Evolutionary conservation across 2,888 invertebrate species (phyloP).

Genomic region (Limenitis camilla): DNA sequence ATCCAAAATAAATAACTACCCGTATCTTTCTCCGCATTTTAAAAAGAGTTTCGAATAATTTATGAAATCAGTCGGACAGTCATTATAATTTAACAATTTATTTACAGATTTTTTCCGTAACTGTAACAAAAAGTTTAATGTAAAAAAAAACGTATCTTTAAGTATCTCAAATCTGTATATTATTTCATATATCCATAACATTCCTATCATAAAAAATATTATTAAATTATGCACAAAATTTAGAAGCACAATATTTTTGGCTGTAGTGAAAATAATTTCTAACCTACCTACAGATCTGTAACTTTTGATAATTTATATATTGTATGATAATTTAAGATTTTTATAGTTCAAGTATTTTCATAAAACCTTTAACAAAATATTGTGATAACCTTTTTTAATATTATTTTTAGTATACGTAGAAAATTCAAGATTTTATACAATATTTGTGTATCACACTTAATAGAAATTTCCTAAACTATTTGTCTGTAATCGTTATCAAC

Average conservation of each 20-base stretch:
- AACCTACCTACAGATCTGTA: conserved; percentile 6
- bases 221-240: conserved; percentile 19
- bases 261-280: conserved; percentile 7
- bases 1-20: too few species aligned
- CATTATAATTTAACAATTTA: too few species aligned
- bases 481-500: background rate
- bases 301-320: conserved; percentile 15
- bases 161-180: too few species aligned
- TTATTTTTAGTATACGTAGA: conserved; percentile 12
- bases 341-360: conserved; percentile 11
- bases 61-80: too few species aligned
- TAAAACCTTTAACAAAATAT: conserved; percentile 8
- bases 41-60: too few species aligned
- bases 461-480: too few species aligned
- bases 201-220: background rate
- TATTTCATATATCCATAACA: too few species aligned
- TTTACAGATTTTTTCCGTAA: too few species aligned
- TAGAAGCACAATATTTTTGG: conserved; percentile 21
- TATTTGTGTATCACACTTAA: too few species aligned
- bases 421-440: background rate
- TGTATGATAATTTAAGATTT: conserved; percentile 8
- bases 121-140: too few species aligned
- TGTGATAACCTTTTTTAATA: conserved; percentile 12
- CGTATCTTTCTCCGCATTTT: too few species aligned
- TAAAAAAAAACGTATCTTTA: too few species aligned